Base-by-base conservation (phyloP, 2,113 vertebrate species). In the Cynoglossus semilaevis region DNA sequence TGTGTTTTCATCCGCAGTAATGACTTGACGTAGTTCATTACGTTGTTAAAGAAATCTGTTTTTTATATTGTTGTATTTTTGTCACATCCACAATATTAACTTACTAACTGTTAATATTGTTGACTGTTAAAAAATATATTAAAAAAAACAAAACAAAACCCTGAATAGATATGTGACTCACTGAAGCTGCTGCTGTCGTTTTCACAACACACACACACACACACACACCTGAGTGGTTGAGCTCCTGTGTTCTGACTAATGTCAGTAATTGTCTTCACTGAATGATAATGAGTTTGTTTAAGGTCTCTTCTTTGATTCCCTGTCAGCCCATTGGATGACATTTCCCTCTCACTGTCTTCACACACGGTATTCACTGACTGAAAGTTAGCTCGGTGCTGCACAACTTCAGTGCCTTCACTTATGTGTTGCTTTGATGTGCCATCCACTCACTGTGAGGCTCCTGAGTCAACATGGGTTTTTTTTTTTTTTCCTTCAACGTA, bases 221-320 rank as follows among this genome's bases (percentile, higher is more conserved):
- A 87, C 66, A 86, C 76, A 83, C 60, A 53, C 60, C 57, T 67
- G 42, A 14, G 40, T 17, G 19, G 48, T 19, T 55, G 62, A 17
- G 67, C 75, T 73, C 60, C 53, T 9, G 18, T 74, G 73, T 85
- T 85, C 80, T 82, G 80, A 89, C 74, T 87, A 78, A 82, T 86
- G 87, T 83, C 86, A 88, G 77, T 85, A 82, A 84, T 84, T 82
- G 86, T 86, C 86, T 70, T 5, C 37, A 78, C 76, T 68, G 67
- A 83, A 29, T 29, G 22, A 29, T 85, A 82, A 81, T 29, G 7
- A 58, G 50, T 70, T 76, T 15, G 58, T 70, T 79, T 77, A 67
- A 72, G 61, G 60, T 71, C 74, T 76, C 0, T 6, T 56, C 77
- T 86, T 88, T 89, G 88, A 87, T 88, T 82, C 34, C 50, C 72